phyloP scores from a whole-genome alignment of 2,888 invertebrate genomes.

The Celastrina argiolus region DNA sequence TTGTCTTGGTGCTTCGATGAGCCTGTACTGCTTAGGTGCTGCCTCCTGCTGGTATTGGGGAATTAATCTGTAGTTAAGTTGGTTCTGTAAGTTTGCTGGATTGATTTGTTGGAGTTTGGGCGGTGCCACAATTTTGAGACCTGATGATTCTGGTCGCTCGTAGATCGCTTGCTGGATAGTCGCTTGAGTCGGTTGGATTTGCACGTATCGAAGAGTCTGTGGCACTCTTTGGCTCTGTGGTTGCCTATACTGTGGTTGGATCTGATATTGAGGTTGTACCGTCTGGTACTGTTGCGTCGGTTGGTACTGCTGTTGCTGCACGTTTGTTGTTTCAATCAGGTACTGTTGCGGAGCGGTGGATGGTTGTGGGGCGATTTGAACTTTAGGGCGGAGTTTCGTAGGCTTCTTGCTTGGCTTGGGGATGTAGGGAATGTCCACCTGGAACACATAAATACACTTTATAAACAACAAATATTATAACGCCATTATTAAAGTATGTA shows the following conservation, averaged over 20 bases:
- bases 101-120: slow-evolving; percentile 58
- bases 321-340: slow-evolving; percentile 70
- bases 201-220: slow-evolving; percentile 55
- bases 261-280: slow-evolving; percentile 44
- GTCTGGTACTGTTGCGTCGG: slow-evolving; percentile 35
- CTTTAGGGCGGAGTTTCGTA: slow-evolving; percentile 60
- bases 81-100: slow-evolving; percentile 29
- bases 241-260: slow-evolving; percentile 43
- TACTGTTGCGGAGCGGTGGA: slow-evolving; percentile 68
- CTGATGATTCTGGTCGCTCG: slow-evolving; percentile 63
- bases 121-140: slow-evolving; percentile 66
- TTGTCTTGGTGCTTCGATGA: slow-evolving; percentile 55
- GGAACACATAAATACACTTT: slow-evolving; percentile 5
- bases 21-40: slow-evolving; percentile 52
- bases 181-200: slow-evolving; percentile 47
- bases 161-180: slow-evolving; percentile 51
- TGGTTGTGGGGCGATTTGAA: slow-evolving; percentile 48
- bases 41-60: slow-evolving; percentile 64
- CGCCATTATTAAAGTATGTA: too few relatives aligned
- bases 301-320: slow-evolving; percentile 53
- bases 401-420: slow-evolving; percentile 64
- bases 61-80: slow-evolving; percentile 52
- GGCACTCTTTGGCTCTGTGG: slow-evolving; percentile 51
- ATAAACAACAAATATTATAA: background rate
- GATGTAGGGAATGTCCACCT: slow-evolving; percentile 65